These are phyloP conservation scores for Acanthisitta chloris DNA, from an alignment of 2,113 vertebrate genomes.

Conservation along the genomic window DNA sequence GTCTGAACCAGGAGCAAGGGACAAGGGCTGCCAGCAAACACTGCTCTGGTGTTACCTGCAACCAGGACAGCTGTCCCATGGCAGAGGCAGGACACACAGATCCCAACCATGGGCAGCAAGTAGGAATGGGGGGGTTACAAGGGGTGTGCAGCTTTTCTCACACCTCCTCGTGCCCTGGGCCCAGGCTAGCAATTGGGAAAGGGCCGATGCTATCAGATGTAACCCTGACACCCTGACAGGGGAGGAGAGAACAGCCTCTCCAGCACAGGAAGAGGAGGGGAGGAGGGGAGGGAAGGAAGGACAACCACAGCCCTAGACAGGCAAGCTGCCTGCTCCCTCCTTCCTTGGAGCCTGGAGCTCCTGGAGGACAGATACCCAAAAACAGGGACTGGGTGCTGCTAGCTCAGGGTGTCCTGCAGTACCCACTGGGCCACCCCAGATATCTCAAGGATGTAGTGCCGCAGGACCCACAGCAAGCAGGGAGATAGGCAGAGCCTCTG, in stretches of 20 bases:
- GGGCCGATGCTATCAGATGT: not conserved
- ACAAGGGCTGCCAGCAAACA: not conserved
- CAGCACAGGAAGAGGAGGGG: conserved; percentile 57
- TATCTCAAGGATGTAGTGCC: not conserved
- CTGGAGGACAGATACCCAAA: not conserved
- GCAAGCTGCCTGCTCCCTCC: not conserved
- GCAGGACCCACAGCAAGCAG: not conserved
- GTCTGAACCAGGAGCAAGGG: not conserved
- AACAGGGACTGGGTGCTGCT: rapidly evolving
- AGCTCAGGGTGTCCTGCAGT: not conserved
- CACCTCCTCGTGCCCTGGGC: not conserved
- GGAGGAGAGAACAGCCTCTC: conserved; percentile 30
- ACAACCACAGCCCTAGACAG: conserved; percentile 37
- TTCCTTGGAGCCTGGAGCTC: not conserved
- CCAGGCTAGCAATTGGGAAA: not conserved
- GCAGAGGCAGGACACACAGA: not conserved
- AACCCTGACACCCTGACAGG: not conserved
- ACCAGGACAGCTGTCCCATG: rapidly evolving
- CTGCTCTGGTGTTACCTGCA: not conserved
- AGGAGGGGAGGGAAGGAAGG: conserved; percentile 61
- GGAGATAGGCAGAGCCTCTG: not conserved
- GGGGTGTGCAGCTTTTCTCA: not conserved
- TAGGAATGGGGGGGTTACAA: not conserved
- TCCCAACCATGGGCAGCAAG: rapidly evolving
- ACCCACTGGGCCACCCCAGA: not conserved